Evolutionary conservation across 2,888 invertebrate species (phyloP).

Genomic region (Pachycephus smyrnensis): DNA sequence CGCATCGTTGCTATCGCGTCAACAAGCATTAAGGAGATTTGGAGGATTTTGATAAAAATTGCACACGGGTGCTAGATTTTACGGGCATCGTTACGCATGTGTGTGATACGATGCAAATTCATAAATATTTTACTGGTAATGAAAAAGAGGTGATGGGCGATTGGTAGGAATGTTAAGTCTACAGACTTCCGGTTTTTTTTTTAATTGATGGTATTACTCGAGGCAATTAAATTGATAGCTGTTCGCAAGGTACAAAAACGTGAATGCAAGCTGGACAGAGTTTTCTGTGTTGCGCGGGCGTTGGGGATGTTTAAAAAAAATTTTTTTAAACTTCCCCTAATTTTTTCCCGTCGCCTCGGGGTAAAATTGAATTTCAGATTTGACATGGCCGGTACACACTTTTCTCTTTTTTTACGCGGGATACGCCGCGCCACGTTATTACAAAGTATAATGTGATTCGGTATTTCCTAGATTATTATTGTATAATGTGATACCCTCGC

Average conservation of each 20-base stretch:
- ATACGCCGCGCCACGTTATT: conserved; percentile 30
- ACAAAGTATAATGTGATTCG: conserved; percentile 59
- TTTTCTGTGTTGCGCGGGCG: neutral
- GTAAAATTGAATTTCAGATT: conserved; percentile 40
- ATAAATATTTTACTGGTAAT: no score
- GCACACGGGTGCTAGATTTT: neutral
- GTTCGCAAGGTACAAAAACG: neutral
- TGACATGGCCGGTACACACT: conserved; percentile 28
- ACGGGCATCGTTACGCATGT: no score
- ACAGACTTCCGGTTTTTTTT: no score
- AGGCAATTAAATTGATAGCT: no score
- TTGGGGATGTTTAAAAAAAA: neutral
- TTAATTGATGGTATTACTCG: no score
- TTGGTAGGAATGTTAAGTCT: no score
- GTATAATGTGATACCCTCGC: conserved; percentile 50
- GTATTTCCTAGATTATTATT: conserved; percentile 54
- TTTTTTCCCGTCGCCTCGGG: neutral
- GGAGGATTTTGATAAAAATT: neutral
- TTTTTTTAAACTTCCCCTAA: neutral
- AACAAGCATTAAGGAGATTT: neutral
- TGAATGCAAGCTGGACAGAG: neutral
- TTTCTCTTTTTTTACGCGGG: conserved; percentile 6
- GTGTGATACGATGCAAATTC: no score
- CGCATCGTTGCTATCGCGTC: neutral
- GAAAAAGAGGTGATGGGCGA: no score